Percentiles rank a stretch among this genome's conserved stretches.
phyloP scores from a whole-genome alignment of 2,888 invertebrate genomes.

The Xanthia togata region DNA sequence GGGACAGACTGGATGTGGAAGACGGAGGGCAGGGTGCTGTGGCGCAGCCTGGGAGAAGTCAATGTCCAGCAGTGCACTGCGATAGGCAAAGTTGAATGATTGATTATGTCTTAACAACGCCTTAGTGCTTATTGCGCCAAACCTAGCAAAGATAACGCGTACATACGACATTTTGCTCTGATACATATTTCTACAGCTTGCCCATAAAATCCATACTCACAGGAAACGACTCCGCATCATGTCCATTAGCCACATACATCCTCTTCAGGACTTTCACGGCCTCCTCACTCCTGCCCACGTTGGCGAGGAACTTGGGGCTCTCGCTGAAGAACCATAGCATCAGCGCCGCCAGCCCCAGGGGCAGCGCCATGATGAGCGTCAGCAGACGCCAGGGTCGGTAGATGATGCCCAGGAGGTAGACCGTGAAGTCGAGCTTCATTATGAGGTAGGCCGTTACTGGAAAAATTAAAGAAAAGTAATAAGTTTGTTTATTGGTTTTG shows the following conservation, averaged over 20 bases:
- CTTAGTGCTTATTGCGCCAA: background rate
- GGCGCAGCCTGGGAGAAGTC: no score
- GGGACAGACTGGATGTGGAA: no score
- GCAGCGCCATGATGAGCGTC: constrained; percentile 89
- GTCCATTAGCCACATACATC: constrained; percentile 91
- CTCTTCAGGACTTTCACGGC: constrained; percentile 91
- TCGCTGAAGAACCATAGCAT: constrained; percentile 91
- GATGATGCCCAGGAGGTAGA: constrained; percentile 77
- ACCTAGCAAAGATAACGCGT: background rate
- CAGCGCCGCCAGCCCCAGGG: constrained; percentile 91
- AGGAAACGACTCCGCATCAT: constrained; percentile 75
- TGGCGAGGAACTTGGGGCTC: constrained; percentile 94
- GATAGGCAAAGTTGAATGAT: no score
- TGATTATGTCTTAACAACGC: background rate
- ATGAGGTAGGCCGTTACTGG: constrained; percentile 83
- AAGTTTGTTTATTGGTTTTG: background rate
- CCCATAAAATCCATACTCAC: constrained; percentile 68
- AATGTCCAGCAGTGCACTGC: no score
- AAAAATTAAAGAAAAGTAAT: constrained; percentile 28
- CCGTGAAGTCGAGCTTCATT: constrained; percentile 81
- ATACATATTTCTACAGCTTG: background rate
- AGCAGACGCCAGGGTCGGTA: constrained; percentile 85
- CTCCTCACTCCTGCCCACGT: constrained; percentile 91
- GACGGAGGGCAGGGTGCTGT: no score
- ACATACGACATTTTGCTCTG: background rate